Evolutionary conservation across 2,888 invertebrate species (phyloP), one percentile per base, ranked within the genome.

Genomic region (Drosophila dives): DNA sequence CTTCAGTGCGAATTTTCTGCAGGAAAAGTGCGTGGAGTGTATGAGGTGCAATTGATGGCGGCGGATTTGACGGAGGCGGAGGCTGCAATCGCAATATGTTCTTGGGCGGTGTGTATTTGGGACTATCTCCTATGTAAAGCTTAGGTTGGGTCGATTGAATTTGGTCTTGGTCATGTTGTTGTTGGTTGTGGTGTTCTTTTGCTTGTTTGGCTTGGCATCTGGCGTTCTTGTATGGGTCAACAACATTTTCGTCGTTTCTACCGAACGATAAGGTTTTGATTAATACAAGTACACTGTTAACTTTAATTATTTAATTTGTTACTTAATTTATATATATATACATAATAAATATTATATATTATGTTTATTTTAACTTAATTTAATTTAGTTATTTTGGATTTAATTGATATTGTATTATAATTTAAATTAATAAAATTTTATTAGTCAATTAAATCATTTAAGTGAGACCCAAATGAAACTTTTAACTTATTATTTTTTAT

Each of bases 171-270:
- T 42, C 36, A 45, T 62, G 54, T 50, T 68, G 60, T 3, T n/a
- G 29, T 50, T 50, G 50, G 50, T 32, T n/a, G 26, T 29, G 49
- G 17, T 29, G 49, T 49, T 29, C n/a, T 32, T 17, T 40, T 40
- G 26, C 23, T 45, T 54, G 11, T 53, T 72, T 64, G 20, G 50
- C 23, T 23, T 51, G 48, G n/a, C 34, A 42, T 50, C 29, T 66
- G 15, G 53, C 36, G 40, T 26, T 66, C 49, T 59, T 70, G 10
- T 64, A 42, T 26, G 61, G 33, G 17, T 68, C 67, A 53, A 59
- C 66, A 64, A 63, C 80, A 85, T 85, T 83, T 81, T 88, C 80
- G 36, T 90, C 81, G 70, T 81, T 82, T 75, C 89, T 89, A 38
- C 38, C 38, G 26, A 55, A n/a, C n/a, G n/a, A 29, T 2, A 36